phyloP scores from a whole-genome alignment of 2,888 invertebrate genomes.

The Syritta pipiens region DNA sequence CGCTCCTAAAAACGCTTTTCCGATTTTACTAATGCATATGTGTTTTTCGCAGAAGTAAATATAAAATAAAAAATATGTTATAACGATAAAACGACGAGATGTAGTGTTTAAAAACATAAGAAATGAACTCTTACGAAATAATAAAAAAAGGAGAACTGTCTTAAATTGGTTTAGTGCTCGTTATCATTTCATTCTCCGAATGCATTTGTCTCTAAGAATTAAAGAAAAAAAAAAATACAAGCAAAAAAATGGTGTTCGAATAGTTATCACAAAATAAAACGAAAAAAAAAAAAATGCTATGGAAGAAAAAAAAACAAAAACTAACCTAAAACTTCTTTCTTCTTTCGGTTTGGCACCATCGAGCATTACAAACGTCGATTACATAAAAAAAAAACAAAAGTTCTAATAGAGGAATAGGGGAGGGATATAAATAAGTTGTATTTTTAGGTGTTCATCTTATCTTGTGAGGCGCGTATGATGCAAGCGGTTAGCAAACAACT shows the following conservation, averaged over 20 bases:
- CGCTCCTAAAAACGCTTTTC: slow-evolving; percentile 52
- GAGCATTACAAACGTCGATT: too few relatives aligned
- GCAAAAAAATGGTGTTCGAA: slow-evolving; percentile 23
- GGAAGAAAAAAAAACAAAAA: neutral
- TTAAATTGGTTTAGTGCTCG: slow-evolving; percentile 29
- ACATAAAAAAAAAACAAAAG: too few relatives aligned
- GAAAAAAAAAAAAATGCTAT: too few relatives aligned
- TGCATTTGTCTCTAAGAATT: slow-evolving; percentile 38
- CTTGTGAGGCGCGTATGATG: too few relatives aligned
- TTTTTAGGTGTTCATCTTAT: too few relatives aligned
- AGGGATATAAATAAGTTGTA: too few relatives aligned
- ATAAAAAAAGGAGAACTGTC: slow-evolving; percentile 32
- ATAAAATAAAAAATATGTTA: slow-evolving; percentile 9
- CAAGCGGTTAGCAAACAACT: too few relatives aligned
- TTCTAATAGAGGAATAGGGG: too few relatives aligned
- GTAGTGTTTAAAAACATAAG: slow-evolving; percentile 30
- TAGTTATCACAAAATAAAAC: slow-evolving; percentile 19
- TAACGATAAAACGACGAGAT: slow-evolving; percentile 55
- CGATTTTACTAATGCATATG: slow-evolving; percentile 41
- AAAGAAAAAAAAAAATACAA: neutral
- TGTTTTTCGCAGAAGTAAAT: slow-evolving; percentile 29
- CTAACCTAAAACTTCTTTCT: too few relatives aligned
- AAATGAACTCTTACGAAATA: slow-evolving; percentile 45
- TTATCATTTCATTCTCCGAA: slow-evolving; percentile 18
- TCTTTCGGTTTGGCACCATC: too few relatives aligned